These are phyloP conservation scores for Thalassaphorura encarpata DNA, from an alignment of 1,140 invertebrate genomes.

Conservation along the genomic window DNA sequence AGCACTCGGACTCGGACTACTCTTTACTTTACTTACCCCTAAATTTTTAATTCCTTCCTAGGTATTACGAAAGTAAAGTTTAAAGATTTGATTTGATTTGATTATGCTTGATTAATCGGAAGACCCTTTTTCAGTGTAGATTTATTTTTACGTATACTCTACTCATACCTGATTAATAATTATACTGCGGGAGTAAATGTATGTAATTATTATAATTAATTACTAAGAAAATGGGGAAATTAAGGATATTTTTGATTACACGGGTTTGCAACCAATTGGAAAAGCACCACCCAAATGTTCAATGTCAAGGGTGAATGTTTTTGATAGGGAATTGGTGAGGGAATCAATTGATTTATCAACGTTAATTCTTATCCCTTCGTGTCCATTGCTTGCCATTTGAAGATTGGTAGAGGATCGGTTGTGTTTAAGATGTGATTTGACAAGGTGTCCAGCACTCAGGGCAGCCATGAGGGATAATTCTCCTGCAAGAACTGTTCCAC, in stretches of 20 bases:
- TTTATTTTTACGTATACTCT: too few species aligned
- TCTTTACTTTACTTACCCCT: too few species aligned
- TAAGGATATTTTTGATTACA: not conserved
- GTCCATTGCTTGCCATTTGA: not conserved
- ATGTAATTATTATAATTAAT: not conserved
- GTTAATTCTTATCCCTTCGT: not conserved
- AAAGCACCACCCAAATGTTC: slow-evolving; percentile 1
- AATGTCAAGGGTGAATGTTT: slow-evolving; percentile 1
- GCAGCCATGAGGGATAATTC: slow-evolving; percentile 82
- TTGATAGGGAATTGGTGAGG: not conserved
- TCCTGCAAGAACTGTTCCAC: slow-evolving; percentile 90
- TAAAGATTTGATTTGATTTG: not conserved
- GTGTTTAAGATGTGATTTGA: slow-evolving; percentile 85
- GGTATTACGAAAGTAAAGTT: too few species aligned
- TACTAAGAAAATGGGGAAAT: not conserved
- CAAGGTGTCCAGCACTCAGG: slow-evolving; percentile 86
- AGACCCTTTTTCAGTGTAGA: not conserved
- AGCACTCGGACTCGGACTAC: too few species aligned
- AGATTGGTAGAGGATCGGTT: slow-evolving; percentile 50
- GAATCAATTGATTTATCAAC: not conserved
- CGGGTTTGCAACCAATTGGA: slow-evolving; percentile 8
- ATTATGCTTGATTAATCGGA: not conserved
- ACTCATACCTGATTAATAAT: not conserved
- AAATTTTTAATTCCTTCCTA: too few species aligned
- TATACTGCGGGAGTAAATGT: not conserved